Evolutionary conservation across 2,797 vertebrate species (phyloP), one percentile per base, ranked within the genome.

Genomic region (Labeo calbasu): DNA sequence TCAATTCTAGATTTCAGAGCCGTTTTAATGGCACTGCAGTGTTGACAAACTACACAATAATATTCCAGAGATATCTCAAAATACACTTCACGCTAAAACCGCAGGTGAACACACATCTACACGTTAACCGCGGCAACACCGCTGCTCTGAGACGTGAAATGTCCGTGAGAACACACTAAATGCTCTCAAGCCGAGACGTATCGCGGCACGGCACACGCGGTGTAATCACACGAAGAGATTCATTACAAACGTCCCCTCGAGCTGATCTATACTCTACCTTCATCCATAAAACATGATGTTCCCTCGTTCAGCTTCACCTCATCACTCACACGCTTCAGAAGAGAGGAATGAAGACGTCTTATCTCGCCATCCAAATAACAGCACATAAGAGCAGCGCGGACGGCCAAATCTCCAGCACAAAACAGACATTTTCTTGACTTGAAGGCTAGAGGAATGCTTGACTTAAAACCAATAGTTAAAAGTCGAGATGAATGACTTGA

Each of bases 271-370:
- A 46, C 53, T 59, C 53, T 68, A 50, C 59, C 70, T 40, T 15
- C 81, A 82, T 82, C 70, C 59, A 82, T 82, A 82, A 76, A 82
- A 82, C 81, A 82, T 66, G 48, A 66, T 66, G 71, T 43, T 43
- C 46, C 36, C 68, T 57, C 5, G 40, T 21, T 78, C 43, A 40
- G 19, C 77, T 48, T 23, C 48, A 25, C 21, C 25, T 51, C 9
- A 82, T 51, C 43, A n/a, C 69, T 50, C 32, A 61, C 57, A 10
- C 11, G 57, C 57, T 28, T 32, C 9, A 50, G 4, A 53, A 17
- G 9, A 65, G 69, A 65, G 48, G 40, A 43, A 82, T 65, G 46
- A 82, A 55, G 71, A 55, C 28, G n/a, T 53, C 59, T 51, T 43
- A 75, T 21, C 46, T 48, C 43, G 40, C 25, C 28, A 40, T n/a